These are phyloP conservation scores for Phortica variegata DNA, from an alignment of 1,140 invertebrate species.

Conservation along the genomic window DNA sequence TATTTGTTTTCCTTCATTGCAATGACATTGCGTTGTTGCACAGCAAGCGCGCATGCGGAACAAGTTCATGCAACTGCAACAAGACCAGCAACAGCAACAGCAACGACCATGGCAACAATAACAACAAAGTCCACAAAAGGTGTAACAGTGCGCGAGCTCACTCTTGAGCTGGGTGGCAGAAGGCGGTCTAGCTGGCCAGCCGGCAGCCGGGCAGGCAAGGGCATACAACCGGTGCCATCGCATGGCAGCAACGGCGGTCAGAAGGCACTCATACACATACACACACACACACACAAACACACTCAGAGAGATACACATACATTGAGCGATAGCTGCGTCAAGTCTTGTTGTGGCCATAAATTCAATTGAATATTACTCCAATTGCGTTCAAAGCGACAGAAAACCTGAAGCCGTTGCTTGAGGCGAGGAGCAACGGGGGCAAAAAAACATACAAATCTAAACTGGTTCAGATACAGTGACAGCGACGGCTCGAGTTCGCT, in stretches of 20 bases:
- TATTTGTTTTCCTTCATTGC: not conserved
- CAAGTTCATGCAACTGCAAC: slow-evolving; percentile 46
- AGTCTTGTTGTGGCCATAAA: slow-evolving; percentile 56
- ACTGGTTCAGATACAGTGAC: too few species aligned
- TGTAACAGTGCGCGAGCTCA: slow-evolving; percentile 15
- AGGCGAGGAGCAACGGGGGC: too few species aligned
- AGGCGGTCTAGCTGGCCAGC: too few species aligned
- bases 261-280: slow-evolving; percentile 9
- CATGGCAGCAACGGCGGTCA: slow-evolving; percentile 5
- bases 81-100: slow-evolving; percentile 16
- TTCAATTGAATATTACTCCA: slow-evolving; percentile 56
- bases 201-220: slow-evolving; percentile 7
- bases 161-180: too few species aligned
- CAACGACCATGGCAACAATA: too few species aligned
- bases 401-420: too few species aligned
- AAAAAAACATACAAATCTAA: too few species aligned
- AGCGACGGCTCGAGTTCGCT: too few species aligned
- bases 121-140: too few species aligned
- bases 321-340: slow-evolving; percentile 25
- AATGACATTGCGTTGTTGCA: slow-evolving; percentile 13
- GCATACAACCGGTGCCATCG: slow-evolving; percentile 1
- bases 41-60: slow-evolving; percentile 22
- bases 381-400: slow-evolving; percentile 48
- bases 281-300: slow-evolving; percentile 3
- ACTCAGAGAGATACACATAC: slow-evolving; percentile 6